Percentiles rank a stretch among this genome's conserved stretches.
phyloP scores from a whole-genome alignment of 2,797 vertebrate species.

The Leontocebus nigricollis region DNA sequence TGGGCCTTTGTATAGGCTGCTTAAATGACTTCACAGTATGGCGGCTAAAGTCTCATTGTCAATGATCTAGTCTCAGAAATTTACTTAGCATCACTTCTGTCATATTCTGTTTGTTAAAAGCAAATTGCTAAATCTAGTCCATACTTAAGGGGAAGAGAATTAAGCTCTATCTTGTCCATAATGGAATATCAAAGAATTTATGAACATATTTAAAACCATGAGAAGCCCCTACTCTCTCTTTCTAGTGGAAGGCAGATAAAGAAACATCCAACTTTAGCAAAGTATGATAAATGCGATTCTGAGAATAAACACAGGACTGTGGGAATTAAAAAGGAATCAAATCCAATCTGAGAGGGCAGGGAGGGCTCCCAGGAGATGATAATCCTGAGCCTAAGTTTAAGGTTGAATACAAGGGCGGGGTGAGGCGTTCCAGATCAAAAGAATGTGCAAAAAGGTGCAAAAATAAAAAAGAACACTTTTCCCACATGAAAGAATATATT shows the following conservation, averaged over 20 bases:
- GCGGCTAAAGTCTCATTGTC: rapidly evolving
- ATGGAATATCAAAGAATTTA: background rate
- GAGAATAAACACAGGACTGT: background rate
- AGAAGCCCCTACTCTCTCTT: background rate
- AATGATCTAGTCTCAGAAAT: background rate
- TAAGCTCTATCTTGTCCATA: background rate
- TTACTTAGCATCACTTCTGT: rapidly evolving
- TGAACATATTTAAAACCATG: background rate
- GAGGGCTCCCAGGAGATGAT: background rate
- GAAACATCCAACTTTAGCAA: background rate
- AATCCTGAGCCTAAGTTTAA: background rate
- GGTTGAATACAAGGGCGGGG: background rate
- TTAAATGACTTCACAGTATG: background rate
- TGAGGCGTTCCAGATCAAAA: background rate
- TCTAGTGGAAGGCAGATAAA: background rate
- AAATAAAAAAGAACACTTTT: background rate
- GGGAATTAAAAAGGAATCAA: background rate
- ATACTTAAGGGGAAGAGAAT: background rate
- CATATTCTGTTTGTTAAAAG: background rate
- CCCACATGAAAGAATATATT: background rate
- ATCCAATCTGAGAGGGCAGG: background rate
- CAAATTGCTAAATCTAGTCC: background rate
- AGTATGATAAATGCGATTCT: background rate
- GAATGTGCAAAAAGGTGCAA: background rate
- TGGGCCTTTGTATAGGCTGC: background rate